Evolutionary conservation across 2,888 invertebrate genomes (phyloP).

Genomic region (Bedellia somnulentella): DNA sequence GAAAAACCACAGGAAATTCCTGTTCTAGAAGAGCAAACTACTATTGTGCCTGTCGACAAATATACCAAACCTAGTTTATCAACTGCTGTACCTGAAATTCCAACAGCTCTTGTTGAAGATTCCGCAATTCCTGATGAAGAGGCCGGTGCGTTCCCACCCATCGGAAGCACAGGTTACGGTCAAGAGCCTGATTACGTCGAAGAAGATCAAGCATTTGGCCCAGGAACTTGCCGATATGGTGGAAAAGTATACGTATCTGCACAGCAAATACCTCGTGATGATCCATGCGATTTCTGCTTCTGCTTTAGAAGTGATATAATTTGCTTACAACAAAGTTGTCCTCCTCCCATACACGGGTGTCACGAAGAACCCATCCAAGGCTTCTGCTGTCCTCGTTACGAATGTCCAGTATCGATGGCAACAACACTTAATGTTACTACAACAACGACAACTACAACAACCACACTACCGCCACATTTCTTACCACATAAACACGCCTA

Average conservation of each 20-base stretch:
- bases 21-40: not conserved
- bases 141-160: slow-evolving; percentile 25
- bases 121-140: slow-evolving; percentile 31
- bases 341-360: slow-evolving; percentile 89
- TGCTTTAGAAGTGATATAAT: slow-evolving; percentile 96
- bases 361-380: slow-evolving; percentile 91
- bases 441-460: slow-evolving; percentile 86
- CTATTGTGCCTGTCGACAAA: slow-evolving; percentile 3
- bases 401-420: slow-evolving; percentile 89
- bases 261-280: slow-evolving; percentile 91
- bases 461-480: slow-evolving; percentile 83
- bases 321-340: slow-evolving; percentile 92
- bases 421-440: slow-evolving; percentile 80
- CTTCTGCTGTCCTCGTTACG: slow-evolving; percentile 93
- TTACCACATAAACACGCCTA: slow-evolving; percentile 77
- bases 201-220: slow-evolving; percentile 80
- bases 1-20: not conserved
- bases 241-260: slow-evolving; percentile 93
- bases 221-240: slow-evolving; percentile 89
- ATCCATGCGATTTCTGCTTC: slow-evolving; percentile 96
- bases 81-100: slow-evolving; percentile 26
- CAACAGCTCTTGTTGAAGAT: slow-evolving; percentile 22
- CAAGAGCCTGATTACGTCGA: slow-evolving; percentile 71
- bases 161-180: slow-evolving; percentile 43
- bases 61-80: slow-evolving; percentile 11